Conservation (phyloP, 2,888 invertebrate genomes). For the Brachynemurus nebulosus region DNA sequence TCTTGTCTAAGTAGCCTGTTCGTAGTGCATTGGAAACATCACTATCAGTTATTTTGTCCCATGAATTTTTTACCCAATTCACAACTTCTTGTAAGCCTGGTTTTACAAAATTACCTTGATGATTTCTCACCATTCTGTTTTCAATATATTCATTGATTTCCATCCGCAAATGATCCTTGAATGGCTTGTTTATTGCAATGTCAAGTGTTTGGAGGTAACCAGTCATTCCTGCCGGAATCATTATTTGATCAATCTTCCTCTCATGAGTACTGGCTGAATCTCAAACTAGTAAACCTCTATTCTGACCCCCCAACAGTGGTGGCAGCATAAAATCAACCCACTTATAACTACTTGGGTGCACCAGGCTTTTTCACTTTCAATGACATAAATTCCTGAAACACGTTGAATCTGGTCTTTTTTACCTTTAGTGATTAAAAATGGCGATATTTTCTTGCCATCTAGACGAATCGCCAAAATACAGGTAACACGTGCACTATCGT, state of each 20-base stretch:
- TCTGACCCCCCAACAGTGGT: slow-evolving; percentile 6
- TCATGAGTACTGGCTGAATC: slow-evolving; percentile 12
- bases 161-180: slow-evolving; percentile 12
- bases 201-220: slow-evolving; percentile 12
- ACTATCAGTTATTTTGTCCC: slow-evolving; percentile 11
- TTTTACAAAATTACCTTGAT: slow-evolving; percentile 12
- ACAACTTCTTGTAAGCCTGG: slow-evolving; percentile 12
- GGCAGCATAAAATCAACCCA: slow-evolving; percentile 12
- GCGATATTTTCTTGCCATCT: slow-evolving; percentile 10
- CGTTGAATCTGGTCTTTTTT: slow-evolving; percentile 11
- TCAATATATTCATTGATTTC: slow-evolving; percentile 15
- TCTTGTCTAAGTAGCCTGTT: slow-evolving; percentile 5
- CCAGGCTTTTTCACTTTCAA: slow-evolving; percentile 12
- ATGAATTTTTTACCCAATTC: slow-evolving; percentile 11
- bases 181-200: slow-evolving; percentile 10
- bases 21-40: slow-evolving; percentile 9
- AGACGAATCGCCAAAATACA: slow-evolving; percentile 13
- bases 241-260: slow-evolving; percentile 13
- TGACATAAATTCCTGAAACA: slow-evolving; percentile 10
- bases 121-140: slow-evolving; percentile 13
- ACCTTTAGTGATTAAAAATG: slow-evolving; percentile 9
- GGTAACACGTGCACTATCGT: slow-evolving; percentile 12
- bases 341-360: slow-evolving; percentile 12
- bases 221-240: slow-evolving; percentile 13
- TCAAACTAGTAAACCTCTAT: slow-evolving; percentile 12